Conservation (phyloP, 2,113 vertebrate genomes). For the Pachyramphus minor region DNA sequence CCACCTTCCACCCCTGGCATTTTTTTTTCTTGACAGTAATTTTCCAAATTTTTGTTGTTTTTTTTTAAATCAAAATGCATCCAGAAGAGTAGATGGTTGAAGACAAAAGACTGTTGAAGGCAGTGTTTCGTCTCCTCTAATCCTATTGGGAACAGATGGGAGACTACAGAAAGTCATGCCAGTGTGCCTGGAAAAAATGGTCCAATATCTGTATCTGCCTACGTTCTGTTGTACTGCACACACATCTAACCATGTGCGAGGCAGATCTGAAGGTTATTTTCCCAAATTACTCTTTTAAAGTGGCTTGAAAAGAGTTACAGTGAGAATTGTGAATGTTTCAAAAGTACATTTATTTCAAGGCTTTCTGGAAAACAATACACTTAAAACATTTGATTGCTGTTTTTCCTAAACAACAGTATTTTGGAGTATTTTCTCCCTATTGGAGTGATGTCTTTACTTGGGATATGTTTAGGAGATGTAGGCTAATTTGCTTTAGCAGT, state of each 20-base stretch:
- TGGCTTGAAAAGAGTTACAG: not conserved
- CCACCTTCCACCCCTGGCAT: not conserved
- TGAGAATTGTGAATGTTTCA: not conserved
- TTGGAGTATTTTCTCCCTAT: not conserved
- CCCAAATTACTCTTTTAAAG: not conserved
- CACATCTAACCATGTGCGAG: not conserved
- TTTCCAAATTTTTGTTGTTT: not conserved
- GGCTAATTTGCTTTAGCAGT: not conserved
- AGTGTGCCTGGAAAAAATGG: not conserved
- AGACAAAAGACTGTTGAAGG: not conserved
- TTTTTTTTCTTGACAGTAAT: not conserved
- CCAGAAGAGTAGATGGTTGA: not conserved
- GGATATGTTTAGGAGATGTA: not conserved
- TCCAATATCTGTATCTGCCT: not conserved
- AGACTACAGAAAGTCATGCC: not conserved
- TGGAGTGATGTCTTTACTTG: not conserved
- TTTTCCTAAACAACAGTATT: not conserved
- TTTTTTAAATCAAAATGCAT: not conserved
- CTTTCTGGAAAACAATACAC: not conserved
- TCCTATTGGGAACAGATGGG: not conserved
- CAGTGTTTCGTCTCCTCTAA: not conserved
- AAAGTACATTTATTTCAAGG: slow-evolving; percentile 11
- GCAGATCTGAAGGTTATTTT: not conserved
- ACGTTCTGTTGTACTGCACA: accelerated
- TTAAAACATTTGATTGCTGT: not conserved